A percentile compares a stretch with the other conserved stretches of the same genome.
These are phyloP conservation scores for Stramonita haemastoma DNA, from an alignment of 2,888 invertebrate species.

Conservation along the genomic window DNA sequence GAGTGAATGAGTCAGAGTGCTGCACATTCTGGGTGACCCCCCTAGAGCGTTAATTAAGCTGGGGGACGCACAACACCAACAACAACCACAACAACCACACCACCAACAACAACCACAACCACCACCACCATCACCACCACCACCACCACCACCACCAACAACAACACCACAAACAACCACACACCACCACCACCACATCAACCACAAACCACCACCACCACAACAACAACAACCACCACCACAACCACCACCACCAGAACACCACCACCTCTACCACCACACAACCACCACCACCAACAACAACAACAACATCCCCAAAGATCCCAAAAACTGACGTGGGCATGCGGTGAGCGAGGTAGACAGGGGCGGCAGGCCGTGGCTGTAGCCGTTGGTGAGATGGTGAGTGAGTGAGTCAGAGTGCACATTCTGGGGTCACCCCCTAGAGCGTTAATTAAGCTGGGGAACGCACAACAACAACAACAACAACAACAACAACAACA, in stretches of 20 bases:
- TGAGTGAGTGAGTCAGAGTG: too few species aligned
- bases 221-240: neutral
- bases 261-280: neutral
- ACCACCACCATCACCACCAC: neutral
- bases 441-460: too few species aligned
- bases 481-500: neutral
- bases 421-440: too few species aligned
- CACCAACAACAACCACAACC: neutral
- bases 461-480: neutral
- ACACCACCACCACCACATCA: neutral
- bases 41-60: neutral
- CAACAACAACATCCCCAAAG: neutral
- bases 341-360: neutral
- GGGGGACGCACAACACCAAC: neutral
- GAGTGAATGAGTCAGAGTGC: too few species aligned
- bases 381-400: neutral
- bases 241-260: neutral
- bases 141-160: neutral
- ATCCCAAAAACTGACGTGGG: neutral
- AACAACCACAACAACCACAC: neutral
- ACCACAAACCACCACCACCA: neutral
- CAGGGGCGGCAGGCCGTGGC: conserved; percentile 13
- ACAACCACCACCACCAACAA: neutral
- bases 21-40: too few species aligned
- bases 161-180: neutral